Evolutionary conservation across 2,888 invertebrate genomes (phyloP).

Genomic region (Taenaris catops): DNA sequence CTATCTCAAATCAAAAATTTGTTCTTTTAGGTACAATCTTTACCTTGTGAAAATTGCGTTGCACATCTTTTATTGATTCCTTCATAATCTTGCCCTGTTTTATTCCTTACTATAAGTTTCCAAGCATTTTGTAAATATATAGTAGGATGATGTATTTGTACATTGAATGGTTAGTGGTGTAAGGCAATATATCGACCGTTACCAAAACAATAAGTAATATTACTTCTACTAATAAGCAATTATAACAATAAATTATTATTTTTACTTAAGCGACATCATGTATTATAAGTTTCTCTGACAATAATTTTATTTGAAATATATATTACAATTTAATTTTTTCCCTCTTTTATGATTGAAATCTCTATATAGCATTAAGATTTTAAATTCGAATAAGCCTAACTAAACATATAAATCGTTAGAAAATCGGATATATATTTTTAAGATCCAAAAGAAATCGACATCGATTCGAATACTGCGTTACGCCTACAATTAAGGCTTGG

Average conservation of each 20-base stretch:
- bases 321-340: too few species aligned
- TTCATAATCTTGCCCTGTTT: slow-evolving; percentile 12
- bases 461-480: too few species aligned
- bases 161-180: slow-evolving; percentile 19
- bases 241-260: slow-evolving; percentile 12
- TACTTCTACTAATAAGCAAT: slow-evolving; percentile 16
- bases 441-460: too few species aligned
- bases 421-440: too few species aligned
- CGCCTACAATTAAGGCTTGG: too few species aligned
- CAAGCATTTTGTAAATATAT: slow-evolving; percentile 15
- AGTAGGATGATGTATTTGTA: slow-evolving; percentile 6
- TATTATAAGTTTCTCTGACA: slow-evolving; percentile 5
- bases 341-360: too few species aligned
- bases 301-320: slow-evolving; percentile 5
- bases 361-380: too few species aligned
- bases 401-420: too few species aligned
- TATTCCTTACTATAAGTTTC: slow-evolving; percentile 6
- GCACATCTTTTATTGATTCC: neutral
- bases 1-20: too few species aligned
- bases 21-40: too few species aligned
- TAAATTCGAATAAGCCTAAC: too few species aligned
- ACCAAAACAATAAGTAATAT: slow-evolving; percentile 18
- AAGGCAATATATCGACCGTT: slow-evolving; percentile 20
- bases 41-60: neutral
- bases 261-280: slow-evolving; percentile 7